A percentile compares a stretch with the other conserved stretches of the same genome.
phyloP scores from a whole-genome alignment of 2,797 vertebrate genomes.

The Melanotaenia boesemani region DNA sequence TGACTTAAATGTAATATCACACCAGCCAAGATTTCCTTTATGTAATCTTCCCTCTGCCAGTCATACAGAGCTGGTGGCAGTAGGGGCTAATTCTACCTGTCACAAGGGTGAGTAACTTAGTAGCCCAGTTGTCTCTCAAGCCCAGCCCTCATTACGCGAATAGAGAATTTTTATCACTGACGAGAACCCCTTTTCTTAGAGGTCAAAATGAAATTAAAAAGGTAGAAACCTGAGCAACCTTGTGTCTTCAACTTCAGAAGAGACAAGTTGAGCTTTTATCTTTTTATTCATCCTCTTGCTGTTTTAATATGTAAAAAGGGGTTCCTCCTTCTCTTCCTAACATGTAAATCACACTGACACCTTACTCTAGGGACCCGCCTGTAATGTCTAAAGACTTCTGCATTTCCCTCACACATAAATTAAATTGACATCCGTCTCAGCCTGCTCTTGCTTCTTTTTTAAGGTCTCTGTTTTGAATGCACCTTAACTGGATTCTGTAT shows the following conservation, averaged over 20 bases:
- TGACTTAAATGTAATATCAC: slow-evolving; percentile 37
- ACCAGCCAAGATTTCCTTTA: slow-evolving; percentile 17
- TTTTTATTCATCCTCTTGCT: slow-evolving; percentile 46
- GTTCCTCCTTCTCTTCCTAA: slow-evolving; percentile 48
- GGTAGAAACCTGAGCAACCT: slow-evolving; percentile 51
- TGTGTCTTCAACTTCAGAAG: slow-evolving; percentile 41
- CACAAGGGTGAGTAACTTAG: slow-evolving; percentile 39
- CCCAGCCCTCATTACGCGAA: slow-evolving; percentile 63
- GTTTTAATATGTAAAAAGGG: slow-evolving; percentile 61
- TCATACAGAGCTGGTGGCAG: slow-evolving; percentile 38
- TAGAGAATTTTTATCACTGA: slow-evolving; percentile 68
- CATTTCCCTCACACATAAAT: slow-evolving; percentile 70
- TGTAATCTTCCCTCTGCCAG: slow-evolving; percentile 38
- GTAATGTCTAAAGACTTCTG: slow-evolving; percentile 61
- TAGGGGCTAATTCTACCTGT: slow-evolving; percentile 57
- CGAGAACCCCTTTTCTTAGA: slow-evolving; percentile 34
- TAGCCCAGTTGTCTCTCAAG: slow-evolving; percentile 43
- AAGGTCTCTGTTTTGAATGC: slow-evolving; percentile 44
- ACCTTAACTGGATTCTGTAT: slow-evolving; percentile 77
- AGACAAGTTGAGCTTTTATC: slow-evolving; percentile 48
- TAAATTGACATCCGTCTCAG: slow-evolving; percentile 61
- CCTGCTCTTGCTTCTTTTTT: slow-evolving; percentile 36
- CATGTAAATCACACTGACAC: slow-evolving; percentile 76
- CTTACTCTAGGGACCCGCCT: slow-evolving; percentile 53
- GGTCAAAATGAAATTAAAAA: slow-evolving; percentile 70